phyloP scores from a whole-genome alignment of 2,797 vertebrate genomes.

The Cirrhinus molitorella region DNA sequence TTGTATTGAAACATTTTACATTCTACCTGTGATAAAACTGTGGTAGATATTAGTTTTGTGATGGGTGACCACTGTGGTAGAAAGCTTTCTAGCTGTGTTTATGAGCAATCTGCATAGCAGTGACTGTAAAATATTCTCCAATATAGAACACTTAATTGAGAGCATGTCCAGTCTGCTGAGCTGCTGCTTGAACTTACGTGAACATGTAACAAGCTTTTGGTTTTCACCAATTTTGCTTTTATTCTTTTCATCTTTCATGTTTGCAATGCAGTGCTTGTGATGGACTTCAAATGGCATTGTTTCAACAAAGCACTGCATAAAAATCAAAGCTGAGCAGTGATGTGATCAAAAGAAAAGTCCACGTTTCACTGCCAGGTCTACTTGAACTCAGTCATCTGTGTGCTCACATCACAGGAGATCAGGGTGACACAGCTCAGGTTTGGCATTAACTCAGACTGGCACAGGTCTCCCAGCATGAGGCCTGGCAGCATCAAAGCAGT shows the following conservation, averaged over 20 bases:
- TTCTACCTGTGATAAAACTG: no score
- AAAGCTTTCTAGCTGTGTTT: no score
- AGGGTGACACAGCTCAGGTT: constrained; percentile 5
- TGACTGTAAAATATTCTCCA: no score
- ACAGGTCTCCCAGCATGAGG: constrained; percentile 22
- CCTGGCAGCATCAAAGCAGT: constrained; percentile 32
- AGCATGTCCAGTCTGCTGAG: no score
- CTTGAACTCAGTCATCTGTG: constrained; percentile 70
- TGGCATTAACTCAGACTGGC: constrained; percentile 44
- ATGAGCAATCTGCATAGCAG: no score
- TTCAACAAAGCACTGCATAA: not conserved
- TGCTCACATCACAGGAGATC: constrained; percentile 12
- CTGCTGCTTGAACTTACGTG: no score
- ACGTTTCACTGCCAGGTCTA: constrained; percentile 77
- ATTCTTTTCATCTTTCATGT: not conserved
- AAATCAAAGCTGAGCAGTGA: constrained; percentile 69
- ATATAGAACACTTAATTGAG: no score
- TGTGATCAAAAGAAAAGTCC: constrained; percentile 52
- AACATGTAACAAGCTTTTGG: no score
- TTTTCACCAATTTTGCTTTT: not conserved
- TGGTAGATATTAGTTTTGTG: no score
- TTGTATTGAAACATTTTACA: no score
- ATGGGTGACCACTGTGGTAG: no score
- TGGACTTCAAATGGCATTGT: not conserved
- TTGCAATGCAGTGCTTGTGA: not conserved